These are phyloP conservation scores for Romanogobio albipinnatus DNA, from an alignment of 2,113 vertebrate species.

Conservation along the genomic window DNA sequence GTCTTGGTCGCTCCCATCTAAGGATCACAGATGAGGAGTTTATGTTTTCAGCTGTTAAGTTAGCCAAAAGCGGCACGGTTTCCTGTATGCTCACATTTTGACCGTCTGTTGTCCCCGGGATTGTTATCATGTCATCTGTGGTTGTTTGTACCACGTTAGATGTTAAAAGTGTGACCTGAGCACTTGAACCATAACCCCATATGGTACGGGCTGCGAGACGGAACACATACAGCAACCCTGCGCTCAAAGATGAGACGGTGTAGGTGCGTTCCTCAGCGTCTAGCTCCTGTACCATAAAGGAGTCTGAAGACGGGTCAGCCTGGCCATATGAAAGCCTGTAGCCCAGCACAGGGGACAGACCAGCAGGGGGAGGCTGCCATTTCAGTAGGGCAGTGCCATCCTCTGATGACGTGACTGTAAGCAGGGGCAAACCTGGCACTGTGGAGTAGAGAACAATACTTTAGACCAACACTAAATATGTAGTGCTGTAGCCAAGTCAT, in stretches of 20 bases:
- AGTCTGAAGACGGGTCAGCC: constrained; percentile 78
- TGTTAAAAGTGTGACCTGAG: constrained; percentile 86
- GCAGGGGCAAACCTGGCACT: constrained; percentile 91
- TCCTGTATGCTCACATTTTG: not conserved
- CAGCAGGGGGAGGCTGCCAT: constrained; percentile 88
- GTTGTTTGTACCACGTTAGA: constrained; percentile 83
- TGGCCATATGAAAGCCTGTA: constrained; percentile 92
- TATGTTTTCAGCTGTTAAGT: constrained; percentile 80
- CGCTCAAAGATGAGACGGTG: constrained; percentile 88
- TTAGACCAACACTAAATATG: not conserved
- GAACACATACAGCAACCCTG: constrained; percentile 89
- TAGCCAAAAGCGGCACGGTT: constrained; percentile 83
- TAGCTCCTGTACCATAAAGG: constrained; percentile 84
- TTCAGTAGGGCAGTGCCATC: constrained; percentile 87
- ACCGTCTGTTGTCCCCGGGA: not conserved
- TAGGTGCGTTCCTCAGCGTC: constrained; percentile 87
- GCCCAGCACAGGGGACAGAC: constrained; percentile 87
- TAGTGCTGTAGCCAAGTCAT: not conserved
- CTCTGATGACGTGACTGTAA: constrained; percentile 86
- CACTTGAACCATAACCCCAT: constrained; percentile 93
- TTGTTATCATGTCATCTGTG: constrained; percentile 1
- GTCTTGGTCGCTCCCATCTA: constrained; percentile 87
- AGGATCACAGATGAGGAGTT: constrained; percentile 82
- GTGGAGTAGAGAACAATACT: constrained; percentile 61
- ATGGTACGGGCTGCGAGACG: constrained; percentile 90